Evolutionary conservation across 2,113 vertebrate genomes (phyloP), one percentile per base, ranked within the genome.

Genomic region (Nothoprocta perdicaria): DNA sequence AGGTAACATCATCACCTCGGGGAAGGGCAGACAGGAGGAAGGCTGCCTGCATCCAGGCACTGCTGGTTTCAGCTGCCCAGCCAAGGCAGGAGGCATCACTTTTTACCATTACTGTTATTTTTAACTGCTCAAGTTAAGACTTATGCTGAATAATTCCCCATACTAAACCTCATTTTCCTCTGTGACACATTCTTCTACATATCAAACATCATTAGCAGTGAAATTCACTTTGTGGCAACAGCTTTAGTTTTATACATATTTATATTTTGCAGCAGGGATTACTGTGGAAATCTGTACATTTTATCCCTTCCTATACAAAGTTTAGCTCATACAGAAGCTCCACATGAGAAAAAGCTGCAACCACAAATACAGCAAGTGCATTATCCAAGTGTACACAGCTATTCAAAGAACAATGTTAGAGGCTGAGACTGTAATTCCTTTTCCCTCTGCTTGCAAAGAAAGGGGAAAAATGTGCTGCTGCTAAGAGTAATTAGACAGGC

Each of bases 161-260:
- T 38, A 86, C 73, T 11, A 94, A 92, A 79, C n/a, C 68, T 89
- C 13, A 16, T 68, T 58, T 86, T 94, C 50, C 13, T 80, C 77
- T 68, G 43, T 76, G 81, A 89, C 41, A 84, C 68, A 83, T 62
- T 85, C 58, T 24, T 93, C 66, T 24, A 74, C 33, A 12, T 50
- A 79, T 76, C 62, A 78, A 92, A 23, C 45, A 92, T 43, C 65
- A 94, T 58, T 72, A 90, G 89, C 76, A 90, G 79, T 63, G 66
- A 80, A 86, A 86, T 84, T 78, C 22, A 31, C 52, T 79, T 65
- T 78, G 6, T 19, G 31, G 77, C 68, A 89, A 76, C 55, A 84
- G 85, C 69, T 94, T 94, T 89, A 2, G 1, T 48, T 89, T 94
- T 92, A 90, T 26, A 40, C 55, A 29, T 62, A 94, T 90, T 92